Evolutionary conservation across 2,888 invertebrate genomes (phyloP), one percentile per base, ranked within the genome.

Genomic region (Lutraria lutraria): DNA sequence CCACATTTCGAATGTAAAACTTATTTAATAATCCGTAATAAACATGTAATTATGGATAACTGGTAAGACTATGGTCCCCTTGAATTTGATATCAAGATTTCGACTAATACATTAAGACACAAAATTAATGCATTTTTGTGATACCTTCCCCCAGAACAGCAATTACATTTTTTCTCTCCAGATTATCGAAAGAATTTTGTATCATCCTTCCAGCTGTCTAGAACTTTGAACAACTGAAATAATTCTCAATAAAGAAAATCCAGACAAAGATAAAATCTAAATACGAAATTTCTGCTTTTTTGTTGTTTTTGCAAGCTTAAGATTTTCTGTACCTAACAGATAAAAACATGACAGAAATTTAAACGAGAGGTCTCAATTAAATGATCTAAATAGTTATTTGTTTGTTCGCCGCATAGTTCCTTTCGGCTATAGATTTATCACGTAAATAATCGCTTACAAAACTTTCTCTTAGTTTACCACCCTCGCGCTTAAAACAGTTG

Each of bases 301-400:
- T 25, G 76, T 76, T 8, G 76, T 31, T 76, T 76, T 76, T 31
- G 15, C 4, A 10, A 3, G 31, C 31, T 25, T 13, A 34, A 76
- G 19, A 76, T 31, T 76, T 76, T n/a, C n/a, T 31, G 31, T 76
- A 31, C 29, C 34, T 76, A 25, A 19, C 34, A 16, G 29, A 31
- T 31, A 76, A 76, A 76, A 76, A 76, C 72, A 76, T 25, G 76
- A 34, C 76, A 34, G 76, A 76, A 76, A 76, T 76, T 76, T 34
- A 31, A 76, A 31, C 19, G 15, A 31, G 29, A 76, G 16, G 34
- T 13, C 76, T 76, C 76, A 76, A 76, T 76, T 31, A 76, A 76
- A 25, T 25, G 76, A 76, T 76, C 31, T n/a, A 31, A 34, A 76
- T 34, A 34, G 34, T 31, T 76, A 76, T 76, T 76, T 34, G 29